Evolutionary conservation across 2,113 vertebrate genomes (phyloP).

Genomic region (Salvelinus namaycush): DNA sequence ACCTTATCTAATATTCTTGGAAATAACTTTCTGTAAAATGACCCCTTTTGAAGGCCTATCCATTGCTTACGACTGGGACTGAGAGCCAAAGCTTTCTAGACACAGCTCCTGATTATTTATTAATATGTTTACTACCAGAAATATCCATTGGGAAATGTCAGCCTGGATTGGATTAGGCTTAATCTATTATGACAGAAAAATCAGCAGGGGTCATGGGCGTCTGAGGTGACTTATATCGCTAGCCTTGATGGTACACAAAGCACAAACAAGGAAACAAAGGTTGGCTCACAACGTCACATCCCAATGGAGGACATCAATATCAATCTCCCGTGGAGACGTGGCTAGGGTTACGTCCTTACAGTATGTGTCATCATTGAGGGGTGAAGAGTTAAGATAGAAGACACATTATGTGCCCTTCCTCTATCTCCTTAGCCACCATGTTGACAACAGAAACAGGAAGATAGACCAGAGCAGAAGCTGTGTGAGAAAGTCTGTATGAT

Average conservation of each 20-base stretch:
- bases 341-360: not conserved
- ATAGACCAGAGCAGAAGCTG: not conserved
- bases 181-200: conserved; percentile 71
- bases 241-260: conserved; percentile 62
- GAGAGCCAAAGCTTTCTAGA: conserved; percentile 58
- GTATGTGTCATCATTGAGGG: not conserved
- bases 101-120: conserved; percentile 64
- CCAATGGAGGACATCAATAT: conserved; percentile 46
- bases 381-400: not conserved
- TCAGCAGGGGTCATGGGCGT: conserved; percentile 67
- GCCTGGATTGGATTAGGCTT: conserved; percentile 64
- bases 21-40: conserved; percentile 32
- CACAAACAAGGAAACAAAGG: conserved; percentile 64
- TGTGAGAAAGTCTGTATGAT: not conserved
- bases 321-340: not conserved
- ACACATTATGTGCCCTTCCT: no score
- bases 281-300: conserved; percentile 21
- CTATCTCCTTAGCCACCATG: no score
- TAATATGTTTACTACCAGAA: conserved; percentile 70
- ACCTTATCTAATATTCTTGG: conserved; percentile 42
- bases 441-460: not conserved
- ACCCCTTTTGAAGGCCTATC: conserved; percentile 33
- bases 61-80: conserved; percentile 49
- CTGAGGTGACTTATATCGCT: conserved; percentile 67
- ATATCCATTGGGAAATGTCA: conserved; percentile 61